Evolutionary conservation across 2,797 vertebrate species (phyloP), one percentile per base, ranked within the genome.

Genomic region (Gobio occitaniae): DNA sequence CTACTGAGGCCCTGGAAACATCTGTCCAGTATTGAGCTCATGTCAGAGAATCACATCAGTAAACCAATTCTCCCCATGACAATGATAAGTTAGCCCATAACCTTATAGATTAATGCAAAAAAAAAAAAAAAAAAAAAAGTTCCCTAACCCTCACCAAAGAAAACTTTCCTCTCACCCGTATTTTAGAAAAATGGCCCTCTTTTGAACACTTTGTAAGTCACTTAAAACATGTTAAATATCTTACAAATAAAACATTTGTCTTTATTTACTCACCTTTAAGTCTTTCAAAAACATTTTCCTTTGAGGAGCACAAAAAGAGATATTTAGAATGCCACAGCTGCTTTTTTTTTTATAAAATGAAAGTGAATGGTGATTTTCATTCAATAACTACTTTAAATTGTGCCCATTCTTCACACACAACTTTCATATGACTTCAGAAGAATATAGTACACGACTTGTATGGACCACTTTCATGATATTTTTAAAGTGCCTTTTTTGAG

Each of bases 11-110:
- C 80, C 69, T 52, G 59, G 25, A 66, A 86, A 84, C 76, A 88
- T 85, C 72, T 79, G 82, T 61, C 71, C 12, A 63, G 54, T 78
- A 83, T 65, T 86, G 54, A 80, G 78, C 47, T 52, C n/a, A 41
- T 50, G 74, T 47, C 59, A 69, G 19, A 50, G n/a, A 68, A 74
- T 74, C 54, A 44, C n/a, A 50, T 36, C 32, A 69, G 16, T 69
- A 59, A 41, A 84, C 29, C 12, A 38, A 81, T 32, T 68, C 48
- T 19, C 15, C 11, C 21, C 17, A 47, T 29, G 36, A 78, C 36
- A 36, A n/a, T 29, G 36, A 47, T 54, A n/a, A 61, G 0, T 10
- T 70, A 50, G 50, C 56, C 65, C 11, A 21, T 13, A 47, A 83
- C 10, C 44, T 75, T 50, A 44, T 50, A n/a, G 12, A 29, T 68